These are phyloP conservation scores for Microtus oregoni DNA, from an alignment of 2,113 vertebrate genomes.

Conservation along the genomic window DNA sequence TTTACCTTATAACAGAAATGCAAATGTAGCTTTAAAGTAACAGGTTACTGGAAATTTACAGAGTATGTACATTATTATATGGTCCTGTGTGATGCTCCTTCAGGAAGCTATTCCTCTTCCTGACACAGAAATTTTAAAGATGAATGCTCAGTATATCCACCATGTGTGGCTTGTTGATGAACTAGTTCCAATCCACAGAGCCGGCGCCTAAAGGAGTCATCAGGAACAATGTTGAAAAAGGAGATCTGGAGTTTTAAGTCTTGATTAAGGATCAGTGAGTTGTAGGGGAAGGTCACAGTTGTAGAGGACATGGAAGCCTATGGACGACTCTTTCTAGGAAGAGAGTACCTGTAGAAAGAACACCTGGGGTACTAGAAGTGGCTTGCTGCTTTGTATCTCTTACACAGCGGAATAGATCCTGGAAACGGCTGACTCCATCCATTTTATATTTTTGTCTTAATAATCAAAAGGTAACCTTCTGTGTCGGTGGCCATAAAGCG, in stretches of 20 bases:
- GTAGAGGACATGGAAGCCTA: not conserved
- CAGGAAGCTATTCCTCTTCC: not conserved
- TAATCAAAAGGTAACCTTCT: conserved; percentile 30
- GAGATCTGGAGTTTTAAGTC: not conserved
- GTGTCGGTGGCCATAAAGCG: not conserved
- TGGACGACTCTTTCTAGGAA: not conserved
- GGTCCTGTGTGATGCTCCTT: not conserved
- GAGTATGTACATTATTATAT: not conserved
- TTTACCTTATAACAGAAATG: not conserved
- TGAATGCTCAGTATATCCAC: not conserved
- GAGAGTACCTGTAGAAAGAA: not conserved
- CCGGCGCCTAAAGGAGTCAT: conserved; percentile 11
- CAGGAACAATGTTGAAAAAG: not conserved
- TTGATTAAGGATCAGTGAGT: not conserved
- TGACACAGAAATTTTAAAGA: conserved; percentile 34
- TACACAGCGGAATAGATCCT: not conserved
- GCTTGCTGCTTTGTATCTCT: not conserved
- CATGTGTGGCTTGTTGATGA: not conserved
- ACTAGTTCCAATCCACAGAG: conserved; percentile 8
- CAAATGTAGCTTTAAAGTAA: conserved; percentile 1
- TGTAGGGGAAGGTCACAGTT: not conserved
- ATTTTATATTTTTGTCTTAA: not conserved
- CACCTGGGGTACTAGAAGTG: not conserved
- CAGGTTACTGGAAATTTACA: not conserved
- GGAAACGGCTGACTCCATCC: not conserved